Percentiles rank a stretch among this genome's conserved stretches.
These are phyloP conservation scores for Fulica atra DNA, from an alignment of 2,113 vertebrate species.

Conservation along the genomic window DNA sequence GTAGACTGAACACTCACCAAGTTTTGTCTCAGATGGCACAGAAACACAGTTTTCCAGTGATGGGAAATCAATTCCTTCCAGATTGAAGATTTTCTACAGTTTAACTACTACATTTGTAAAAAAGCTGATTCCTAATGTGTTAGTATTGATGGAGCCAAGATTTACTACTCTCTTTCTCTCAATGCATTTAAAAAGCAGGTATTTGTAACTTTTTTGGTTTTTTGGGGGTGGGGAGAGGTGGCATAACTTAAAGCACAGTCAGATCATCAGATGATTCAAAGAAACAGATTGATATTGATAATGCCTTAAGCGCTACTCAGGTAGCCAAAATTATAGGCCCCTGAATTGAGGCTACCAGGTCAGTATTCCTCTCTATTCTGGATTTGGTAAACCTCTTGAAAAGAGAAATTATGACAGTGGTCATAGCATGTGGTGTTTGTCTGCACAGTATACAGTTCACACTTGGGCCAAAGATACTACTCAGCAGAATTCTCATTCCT, in stretches of 20 bases:
- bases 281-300: background rate
- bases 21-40: background rate
- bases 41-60: background rate
- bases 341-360: background rate
- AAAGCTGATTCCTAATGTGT: background rate
- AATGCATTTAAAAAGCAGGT: background rate
- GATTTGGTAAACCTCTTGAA: background rate
- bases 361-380: background rate
- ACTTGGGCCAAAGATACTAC: background rate
- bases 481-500: background rate
- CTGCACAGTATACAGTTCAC: background rate
- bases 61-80: background rate
- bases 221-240: background rate
- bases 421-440: background rate
- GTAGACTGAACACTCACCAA: background rate
- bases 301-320: background rate
- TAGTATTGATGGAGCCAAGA: background rate
- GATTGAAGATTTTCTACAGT: background rate
- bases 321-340: background rate
- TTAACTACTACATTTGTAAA: background rate
- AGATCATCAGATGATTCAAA: background rate
- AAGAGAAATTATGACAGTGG: background rate
- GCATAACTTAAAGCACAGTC: background rate
- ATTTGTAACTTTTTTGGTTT: background rate
- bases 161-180: background rate